Evolutionary conservation across 2,113 vertebrate genomes (phyloP), one percentile per base, ranked within the genome.

Genomic region (Crotalus horridus): DNA sequence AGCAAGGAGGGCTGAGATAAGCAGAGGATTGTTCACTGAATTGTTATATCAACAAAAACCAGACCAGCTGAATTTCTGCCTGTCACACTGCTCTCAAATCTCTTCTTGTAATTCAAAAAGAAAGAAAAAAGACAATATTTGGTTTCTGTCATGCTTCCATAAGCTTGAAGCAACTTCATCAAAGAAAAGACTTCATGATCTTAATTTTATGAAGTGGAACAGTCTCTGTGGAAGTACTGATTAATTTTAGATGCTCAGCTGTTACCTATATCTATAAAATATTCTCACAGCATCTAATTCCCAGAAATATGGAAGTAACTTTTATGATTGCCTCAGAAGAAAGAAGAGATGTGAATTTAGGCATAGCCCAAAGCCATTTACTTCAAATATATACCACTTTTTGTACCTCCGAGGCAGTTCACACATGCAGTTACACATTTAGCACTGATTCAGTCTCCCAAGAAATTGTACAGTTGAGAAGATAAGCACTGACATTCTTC

Each of bases 241-340:
- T 39, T 91, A 9, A 91, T 94, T 93, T 90, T 48, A 95, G 92
- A 64, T 43, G n/a, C 74, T 89, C 53, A 92, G 23, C 55, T 86
- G 55, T 88, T 53, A 48, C 51, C 51, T 58, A 23, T 85, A 87
- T 90, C 87, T 56, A 64, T 54, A 90, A 91, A 94, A 53, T 46
- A 91, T 39, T 90, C 48, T 91, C 55, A 48, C 85, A 81, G 74
- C 53, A 69, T 85, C 74, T 48, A 90, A 54, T 91, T 24, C 88
- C 89, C 0, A 0, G 1, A 89, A 39, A 85, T 74, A 89, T 90
- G 20, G n/a, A 93, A 93, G 55, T 91, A 95, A 95, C 33, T 1
- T 4, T 69, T 58, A 86, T 53, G 59, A 10, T 88, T 94, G 88
- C 46, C 94, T 85, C 51, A 92, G n/a, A 7, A 94, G 43, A 94